Evolutionary conservation across 2,113 vertebrate species (phyloP).

Genomic region (Nibea albiflora): DNA sequence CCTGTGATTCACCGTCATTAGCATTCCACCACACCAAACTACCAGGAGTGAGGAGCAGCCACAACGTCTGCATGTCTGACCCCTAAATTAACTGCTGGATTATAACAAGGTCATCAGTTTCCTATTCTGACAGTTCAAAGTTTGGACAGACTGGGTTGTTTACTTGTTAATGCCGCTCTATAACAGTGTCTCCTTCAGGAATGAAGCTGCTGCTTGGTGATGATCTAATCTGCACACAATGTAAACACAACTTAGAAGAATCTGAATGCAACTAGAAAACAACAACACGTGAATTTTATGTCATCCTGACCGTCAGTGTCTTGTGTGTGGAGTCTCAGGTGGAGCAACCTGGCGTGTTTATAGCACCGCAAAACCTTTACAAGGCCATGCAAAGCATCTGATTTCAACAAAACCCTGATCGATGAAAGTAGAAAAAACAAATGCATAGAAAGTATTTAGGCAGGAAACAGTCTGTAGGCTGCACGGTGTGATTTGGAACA

Average conservation of each 20-base stretch:
- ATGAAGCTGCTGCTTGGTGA: too few species aligned
- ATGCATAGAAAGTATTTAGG: too few species aligned
- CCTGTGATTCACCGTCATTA: conserved; percentile 72
- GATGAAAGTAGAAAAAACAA: too few species aligned
- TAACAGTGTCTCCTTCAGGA: not conserved
- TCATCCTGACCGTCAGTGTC: not conserved
- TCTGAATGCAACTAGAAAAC: not conserved
- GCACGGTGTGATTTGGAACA: not conserved
- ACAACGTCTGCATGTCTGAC: conserved; percentile 35
- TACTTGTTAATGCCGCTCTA: not conserved
- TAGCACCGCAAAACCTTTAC: not conserved
- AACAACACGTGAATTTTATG: not conserved
- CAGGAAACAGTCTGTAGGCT: not conserved
- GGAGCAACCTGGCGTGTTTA: not conserved
- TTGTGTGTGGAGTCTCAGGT: not conserved
- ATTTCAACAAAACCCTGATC: not conserved
- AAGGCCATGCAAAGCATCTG: not conserved
- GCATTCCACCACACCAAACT: conserved; percentile 61
- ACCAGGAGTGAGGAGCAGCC: conserved; percentile 53
- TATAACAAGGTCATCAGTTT: not conserved
- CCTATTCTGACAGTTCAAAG: not conserved
- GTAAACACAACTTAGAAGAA: not conserved
- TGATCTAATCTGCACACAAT: too few species aligned
- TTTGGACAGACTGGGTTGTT: not conserved
- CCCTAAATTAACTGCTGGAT: not conserved